Percentiles rank a stretch among this genome's conserved stretches.
Conservation (phyloP, 2,888 invertebrate species). For the Dexiosoma caninum region DNA sequence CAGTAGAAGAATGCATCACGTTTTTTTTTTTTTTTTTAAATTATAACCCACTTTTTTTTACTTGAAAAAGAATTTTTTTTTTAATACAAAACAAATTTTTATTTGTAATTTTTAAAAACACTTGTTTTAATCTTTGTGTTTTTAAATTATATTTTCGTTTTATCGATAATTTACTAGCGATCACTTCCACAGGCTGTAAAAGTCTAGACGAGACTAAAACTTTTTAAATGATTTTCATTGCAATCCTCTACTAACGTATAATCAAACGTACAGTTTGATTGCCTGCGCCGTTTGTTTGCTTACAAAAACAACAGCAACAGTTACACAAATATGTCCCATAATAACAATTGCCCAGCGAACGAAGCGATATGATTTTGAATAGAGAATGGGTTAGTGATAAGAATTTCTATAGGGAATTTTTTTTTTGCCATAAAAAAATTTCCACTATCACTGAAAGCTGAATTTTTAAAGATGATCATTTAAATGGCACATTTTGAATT, state of each 20-base stretch:
- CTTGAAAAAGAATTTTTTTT: background rate
- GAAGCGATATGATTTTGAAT: no score
- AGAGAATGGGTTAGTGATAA: no score
- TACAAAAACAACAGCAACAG: background rate
- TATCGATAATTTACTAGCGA: background rate
- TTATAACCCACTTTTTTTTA: background rate
- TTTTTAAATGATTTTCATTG: background rate
- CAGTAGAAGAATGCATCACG: conserved; percentile 68
- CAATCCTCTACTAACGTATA: conserved; percentile 6
- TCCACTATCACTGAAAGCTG: no score
- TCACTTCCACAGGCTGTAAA: conserved; percentile 41
- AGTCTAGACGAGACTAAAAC: conserved; percentile 56
- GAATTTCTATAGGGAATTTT: no score
- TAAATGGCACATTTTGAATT: no score
- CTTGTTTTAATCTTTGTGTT: background rate
- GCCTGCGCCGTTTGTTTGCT: background rate
- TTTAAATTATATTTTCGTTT: background rate
- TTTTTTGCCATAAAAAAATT: no score
- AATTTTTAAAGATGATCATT: no score
- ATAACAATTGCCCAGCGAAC: no score
- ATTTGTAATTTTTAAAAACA: background rate
- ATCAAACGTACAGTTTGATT: background rate
- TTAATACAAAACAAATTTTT: background rate
- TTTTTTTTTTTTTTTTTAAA: background rate
- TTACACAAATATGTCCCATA: no score